Percentiles rank a stretch among this genome's conserved stretches.
phyloP scores from a whole-genome alignment of 2,113 vertebrate genomes.

The Lepidothrix coronata region DNA sequence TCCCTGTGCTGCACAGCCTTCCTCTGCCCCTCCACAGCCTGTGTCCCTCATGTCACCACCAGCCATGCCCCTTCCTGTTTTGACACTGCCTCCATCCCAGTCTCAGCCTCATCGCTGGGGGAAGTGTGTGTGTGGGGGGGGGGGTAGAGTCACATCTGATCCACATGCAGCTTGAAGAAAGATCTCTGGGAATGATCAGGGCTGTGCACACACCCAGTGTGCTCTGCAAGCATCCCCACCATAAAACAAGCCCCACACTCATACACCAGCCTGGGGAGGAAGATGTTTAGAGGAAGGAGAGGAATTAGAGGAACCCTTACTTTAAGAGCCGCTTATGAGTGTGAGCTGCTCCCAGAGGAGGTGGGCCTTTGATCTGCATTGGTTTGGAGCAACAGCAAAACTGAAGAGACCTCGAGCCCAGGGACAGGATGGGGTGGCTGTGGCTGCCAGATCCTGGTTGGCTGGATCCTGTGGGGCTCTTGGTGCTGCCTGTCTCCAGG shows the following conservation, averaged over 20 bases:
- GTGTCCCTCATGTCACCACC: background rate
- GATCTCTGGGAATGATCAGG: background rate
- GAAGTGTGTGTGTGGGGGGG: too few relatives aligned
- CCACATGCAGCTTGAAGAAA: accelerated
- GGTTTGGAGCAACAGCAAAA: background rate
- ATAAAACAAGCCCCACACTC: background rate
- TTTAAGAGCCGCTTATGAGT: background rate
- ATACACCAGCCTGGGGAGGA: background rate
- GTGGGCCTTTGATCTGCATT: background rate
- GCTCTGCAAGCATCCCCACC: background rate
- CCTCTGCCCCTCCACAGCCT: background rate
- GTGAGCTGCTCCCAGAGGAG: background rate
- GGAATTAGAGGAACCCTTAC: background rate
- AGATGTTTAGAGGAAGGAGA: background rate
- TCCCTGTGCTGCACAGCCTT: background rate
- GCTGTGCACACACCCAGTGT: accelerated
- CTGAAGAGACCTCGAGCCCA: background rate
- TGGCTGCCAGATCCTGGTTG: background rate
- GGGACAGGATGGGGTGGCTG: background rate
- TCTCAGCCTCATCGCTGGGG: background rate
- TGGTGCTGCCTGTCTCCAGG: background rate
- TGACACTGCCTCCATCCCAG: background rate
- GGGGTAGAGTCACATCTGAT: background rate
- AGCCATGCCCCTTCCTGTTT: background rate
- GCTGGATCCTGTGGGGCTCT: background rate